Evolutionary conservation across 2,113 vertebrate genomes (phyloP).

Genomic region (Osmerus mordax): DNA sequence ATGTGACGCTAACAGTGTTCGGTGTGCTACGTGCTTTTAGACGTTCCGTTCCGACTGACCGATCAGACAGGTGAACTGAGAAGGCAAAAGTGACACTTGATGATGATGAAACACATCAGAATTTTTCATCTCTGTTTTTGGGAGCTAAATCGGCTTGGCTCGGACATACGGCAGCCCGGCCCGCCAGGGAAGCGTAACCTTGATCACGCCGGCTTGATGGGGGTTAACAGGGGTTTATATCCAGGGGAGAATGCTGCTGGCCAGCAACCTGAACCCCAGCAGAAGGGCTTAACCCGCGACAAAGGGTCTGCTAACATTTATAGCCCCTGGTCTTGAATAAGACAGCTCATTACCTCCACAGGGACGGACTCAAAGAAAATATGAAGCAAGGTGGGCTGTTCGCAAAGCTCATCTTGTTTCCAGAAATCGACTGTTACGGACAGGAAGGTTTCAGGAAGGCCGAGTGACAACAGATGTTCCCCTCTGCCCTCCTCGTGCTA

Average conservation of each 20-base stretch:
- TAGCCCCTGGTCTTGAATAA: constrained; percentile 28
- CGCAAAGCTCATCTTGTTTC: background rate
- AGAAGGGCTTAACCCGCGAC: constrained; percentile 38
- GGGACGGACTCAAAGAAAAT: constrained; percentile 27
- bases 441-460: background rate
- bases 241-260: constrained; percentile 20
- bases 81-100: too few relatives aligned
- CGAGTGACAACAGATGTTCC: background rate
- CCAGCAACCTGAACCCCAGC: constrained; percentile 35
- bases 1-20: too few relatives aligned
- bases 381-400: background rate
- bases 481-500: too few relatives aligned
- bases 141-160: too few relatives aligned
- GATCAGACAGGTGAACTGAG: too few relatives aligned
- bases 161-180: too few relatives aligned
- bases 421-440: background rate
- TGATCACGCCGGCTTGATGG: background rate
- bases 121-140: too few relatives aligned
- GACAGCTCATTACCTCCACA: constrained; percentile 31
- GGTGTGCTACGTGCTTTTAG: too few relatives aligned
- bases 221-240: constrained; percentile 13
- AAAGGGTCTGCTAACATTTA: constrained; percentile 43
- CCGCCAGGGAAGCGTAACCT: background rate
- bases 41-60: too few relatives aligned
- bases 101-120: too few relatives aligned